Conservation (phyloP, 2,113 vertebrate genomes). For the Athene cunicularia region DNA sequence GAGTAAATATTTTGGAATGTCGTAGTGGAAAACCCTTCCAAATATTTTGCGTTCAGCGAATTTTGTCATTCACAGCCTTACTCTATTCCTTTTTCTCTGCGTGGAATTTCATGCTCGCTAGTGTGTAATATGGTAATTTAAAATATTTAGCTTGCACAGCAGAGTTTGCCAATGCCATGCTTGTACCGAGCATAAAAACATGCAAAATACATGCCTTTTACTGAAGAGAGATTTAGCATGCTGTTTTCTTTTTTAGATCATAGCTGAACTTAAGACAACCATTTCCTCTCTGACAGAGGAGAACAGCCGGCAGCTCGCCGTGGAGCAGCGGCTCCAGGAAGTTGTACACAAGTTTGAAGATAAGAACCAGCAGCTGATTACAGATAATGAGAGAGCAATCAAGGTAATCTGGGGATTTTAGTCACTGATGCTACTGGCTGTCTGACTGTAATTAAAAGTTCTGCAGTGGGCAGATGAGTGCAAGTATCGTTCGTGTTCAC, state of each 20-base stretch:
- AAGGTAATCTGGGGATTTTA: conserved; percentile 81
- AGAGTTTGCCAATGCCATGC: conserved; percentile 32
- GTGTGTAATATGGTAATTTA: conserved; percentile 32
- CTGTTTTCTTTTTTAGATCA: conserved; percentile 79
- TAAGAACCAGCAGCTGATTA: conserved; percentile 82
- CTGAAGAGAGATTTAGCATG: conserved; percentile 36
- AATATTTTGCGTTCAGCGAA: conserved; percentile 40
- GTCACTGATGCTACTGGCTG: conserved; percentile 69
- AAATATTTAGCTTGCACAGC: conserved; percentile 36
- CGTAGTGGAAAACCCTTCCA: conserved; percentile 58
- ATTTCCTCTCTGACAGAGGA: conserved; percentile 82
- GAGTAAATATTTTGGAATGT: conserved; percentile 73
- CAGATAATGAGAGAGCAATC: conserved; percentile 79
- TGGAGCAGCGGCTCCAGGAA: conserved; percentile 82
- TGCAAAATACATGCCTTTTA: conserved; percentile 46
- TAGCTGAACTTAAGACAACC: conserved; percentile 84
- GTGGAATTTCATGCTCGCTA: neutral
- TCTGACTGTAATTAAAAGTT: conserved; percentile 59
- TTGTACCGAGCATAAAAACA: conserved; percentile 38
- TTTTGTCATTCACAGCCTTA: conserved; percentile 38
- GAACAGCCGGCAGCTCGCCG: conserved; percentile 72
- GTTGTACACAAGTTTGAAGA: conserved; percentile 78
- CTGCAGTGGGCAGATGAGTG: conserved; percentile 48
- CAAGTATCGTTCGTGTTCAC: conserved; percentile 47
- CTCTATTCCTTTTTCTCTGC: neutral